A percentile compares a stretch with the other conserved stretches of the same genome.
Conservation (phyloP, 2,113 vertebrate genomes). For the Pluvianellus socialis region DNA sequence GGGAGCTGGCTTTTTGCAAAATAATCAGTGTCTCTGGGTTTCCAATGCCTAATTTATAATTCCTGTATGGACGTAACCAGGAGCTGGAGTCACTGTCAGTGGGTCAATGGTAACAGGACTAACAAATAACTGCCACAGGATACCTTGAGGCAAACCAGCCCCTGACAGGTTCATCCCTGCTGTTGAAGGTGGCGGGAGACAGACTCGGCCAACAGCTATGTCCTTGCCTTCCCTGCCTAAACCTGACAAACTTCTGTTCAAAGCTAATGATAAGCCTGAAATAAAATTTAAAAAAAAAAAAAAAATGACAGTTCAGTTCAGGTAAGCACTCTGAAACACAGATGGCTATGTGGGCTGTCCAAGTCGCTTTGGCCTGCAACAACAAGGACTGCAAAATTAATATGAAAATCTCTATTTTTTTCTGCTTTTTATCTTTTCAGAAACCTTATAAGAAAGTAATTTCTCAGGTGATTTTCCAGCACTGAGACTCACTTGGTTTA, state of each 20-base stretch:
- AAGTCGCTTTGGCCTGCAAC: conserved; percentile 28
- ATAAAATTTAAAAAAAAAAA: background rate
- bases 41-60: background rate
- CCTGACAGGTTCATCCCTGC: background rate
- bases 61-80: background rate
- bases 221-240: background rate
- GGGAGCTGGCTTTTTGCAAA: background rate
- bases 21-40: background rate
- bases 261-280: conserved; percentile 44
- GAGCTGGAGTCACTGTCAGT: background rate
- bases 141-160: conserved; percentile 23
- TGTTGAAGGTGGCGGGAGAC: background rate
- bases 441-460: background rate
- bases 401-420: conserved; percentile 2
- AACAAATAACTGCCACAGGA: conserved; percentile 29
- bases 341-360: conserved; percentile 55
- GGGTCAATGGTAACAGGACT: background rate
- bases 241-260: conserved; percentile 19
- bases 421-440: conserved; percentile 7
- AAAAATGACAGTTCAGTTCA: conserved; percentile 41
- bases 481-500: background rate
- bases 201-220: background rate
- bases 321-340: conserved; percentile 37
- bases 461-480: conserved; percentile 10
- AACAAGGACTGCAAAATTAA: conserved; percentile 6